Base-by-base conservation (phyloP, 2,113 vertebrate species). In the Siphamia tubifer region DNA sequence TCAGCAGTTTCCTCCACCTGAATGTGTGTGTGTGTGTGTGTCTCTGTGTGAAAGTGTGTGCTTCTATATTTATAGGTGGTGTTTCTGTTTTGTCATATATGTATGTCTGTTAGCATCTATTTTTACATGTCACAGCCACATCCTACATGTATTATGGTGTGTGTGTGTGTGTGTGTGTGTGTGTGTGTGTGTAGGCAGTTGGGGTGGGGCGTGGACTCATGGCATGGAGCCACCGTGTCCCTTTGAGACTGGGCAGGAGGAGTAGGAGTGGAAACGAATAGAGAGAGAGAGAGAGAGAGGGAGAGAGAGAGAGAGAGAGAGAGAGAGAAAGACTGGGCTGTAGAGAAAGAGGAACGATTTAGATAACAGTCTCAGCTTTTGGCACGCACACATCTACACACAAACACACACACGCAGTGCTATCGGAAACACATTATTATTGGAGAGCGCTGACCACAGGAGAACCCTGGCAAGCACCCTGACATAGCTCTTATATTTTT, bases 1-100 rank as follows among this genome's bases (percentile, higher is more conserved):
- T 93, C 92, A 93, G 93, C 92, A 91, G 83, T 93, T 94, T 93
- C 92, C 86, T 83, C 58, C 86, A 90, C 87, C 87, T 92, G 91
- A 78, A 80, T 82, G 72, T 76, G 43, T 34, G 36, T 67, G 51
- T 28, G 20, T 62, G 20, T 42, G 27, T 61, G 16, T 48, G 36
- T 36, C 28, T 44, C 16, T 31, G 57, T 44, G 42, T 35, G 54
- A n/a, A n/a, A n/a, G n/a, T n/a, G n/a, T n/a, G n/a, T n/a, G n/a
- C n/a, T n/a, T n/a, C n/a, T 38, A 3, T 48, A 15, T 70, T 10
- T 48, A 43, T 71, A n/a, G n/a, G 51, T 63, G 45, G 61, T 1
- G 35, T 16, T 2, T 28, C 54, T 11, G 3, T 16, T 49, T 77
- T 10, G 12, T 64, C 68, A 39, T 68, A 38, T 56, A 48, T 75